Conservation (phyloP, 2,113 vertebrate genomes). For the Octodon degus region DNA sequence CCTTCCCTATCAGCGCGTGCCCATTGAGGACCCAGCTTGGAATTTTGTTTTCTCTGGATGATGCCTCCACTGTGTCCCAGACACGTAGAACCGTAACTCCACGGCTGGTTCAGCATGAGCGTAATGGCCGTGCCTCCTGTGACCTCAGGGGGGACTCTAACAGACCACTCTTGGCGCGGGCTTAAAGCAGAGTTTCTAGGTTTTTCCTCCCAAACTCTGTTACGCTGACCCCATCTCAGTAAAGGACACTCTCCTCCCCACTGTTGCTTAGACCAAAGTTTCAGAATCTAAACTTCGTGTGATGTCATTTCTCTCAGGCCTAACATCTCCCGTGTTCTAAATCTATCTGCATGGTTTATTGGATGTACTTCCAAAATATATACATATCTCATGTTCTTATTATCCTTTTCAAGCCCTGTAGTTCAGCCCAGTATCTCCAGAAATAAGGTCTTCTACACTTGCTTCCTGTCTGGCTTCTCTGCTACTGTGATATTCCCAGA, state of each 20-base stretch:
- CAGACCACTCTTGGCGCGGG: accelerated
- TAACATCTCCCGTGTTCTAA: not conserved
- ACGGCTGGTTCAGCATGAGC: not conserved
- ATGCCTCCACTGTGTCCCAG: not conserved
- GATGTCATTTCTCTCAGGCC: accelerated
- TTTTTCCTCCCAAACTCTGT: not conserved
- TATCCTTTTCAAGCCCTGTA: not conserved
- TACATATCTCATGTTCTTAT: not conserved
- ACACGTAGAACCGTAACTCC: not conserved
- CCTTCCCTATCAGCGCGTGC: accelerated
- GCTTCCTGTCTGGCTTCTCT: not conserved
- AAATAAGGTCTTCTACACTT: accelerated
- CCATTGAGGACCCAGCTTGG: not conserved
- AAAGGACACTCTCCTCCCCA: not conserved
- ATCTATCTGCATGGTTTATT: not conserved
- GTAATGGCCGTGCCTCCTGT: accelerated
- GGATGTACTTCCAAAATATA: not conserved
- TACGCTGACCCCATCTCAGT: not conserved
- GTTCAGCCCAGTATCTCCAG: not conserved
- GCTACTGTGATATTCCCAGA: not conserved
- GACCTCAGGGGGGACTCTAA: not conserved
- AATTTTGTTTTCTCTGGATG: not conserved
- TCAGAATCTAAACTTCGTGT: not conserved
- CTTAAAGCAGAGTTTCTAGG: not conserved
- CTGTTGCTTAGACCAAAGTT: not conserved